phyloP scores from a whole-genome alignment of 2,113 vertebrate genomes.

The Trochalopteron elliotii region DNA sequence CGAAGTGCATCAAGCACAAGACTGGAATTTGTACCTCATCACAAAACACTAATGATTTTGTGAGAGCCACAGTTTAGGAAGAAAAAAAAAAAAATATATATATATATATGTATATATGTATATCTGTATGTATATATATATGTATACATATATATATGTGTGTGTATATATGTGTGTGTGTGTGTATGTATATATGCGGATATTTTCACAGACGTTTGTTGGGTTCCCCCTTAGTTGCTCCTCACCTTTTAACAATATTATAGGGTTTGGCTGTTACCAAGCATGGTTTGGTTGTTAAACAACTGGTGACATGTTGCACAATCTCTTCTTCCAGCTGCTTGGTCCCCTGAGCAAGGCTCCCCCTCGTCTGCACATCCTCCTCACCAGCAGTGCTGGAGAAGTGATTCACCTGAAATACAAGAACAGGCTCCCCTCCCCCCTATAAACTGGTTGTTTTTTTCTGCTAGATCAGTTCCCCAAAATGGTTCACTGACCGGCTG shows the following conservation, averaged over 20 bases:
- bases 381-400: not conserved
- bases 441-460: not conserved
- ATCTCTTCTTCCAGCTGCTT: not conserved
- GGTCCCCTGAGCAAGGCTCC: not conserved
- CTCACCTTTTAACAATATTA: not conserved
- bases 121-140: not conserved
- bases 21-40: not conserved
- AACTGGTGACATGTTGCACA: rapidly evolving
- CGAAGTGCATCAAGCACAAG: not conserved
- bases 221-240: not conserved
- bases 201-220: not conserved
- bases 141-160: too few relatives aligned
- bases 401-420: not conserved
- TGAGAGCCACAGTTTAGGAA: not conserved
- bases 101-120: too few relatives aligned
- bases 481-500: conserved; percentile 7
- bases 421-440: not conserved
- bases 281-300: not conserved
- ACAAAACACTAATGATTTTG: not conserved
- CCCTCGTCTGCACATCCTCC: not conserved
- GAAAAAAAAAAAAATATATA: too few relatives aligned
- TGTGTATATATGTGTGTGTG: too few relatives aligned
- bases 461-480: conserved; percentile 41
- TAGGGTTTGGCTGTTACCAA: not conserved
- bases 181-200: too few relatives aligned